phyloP scores from a whole-genome alignment of 2,797 vertebrate species.

The Typhlichthys subterraneus region DNA sequence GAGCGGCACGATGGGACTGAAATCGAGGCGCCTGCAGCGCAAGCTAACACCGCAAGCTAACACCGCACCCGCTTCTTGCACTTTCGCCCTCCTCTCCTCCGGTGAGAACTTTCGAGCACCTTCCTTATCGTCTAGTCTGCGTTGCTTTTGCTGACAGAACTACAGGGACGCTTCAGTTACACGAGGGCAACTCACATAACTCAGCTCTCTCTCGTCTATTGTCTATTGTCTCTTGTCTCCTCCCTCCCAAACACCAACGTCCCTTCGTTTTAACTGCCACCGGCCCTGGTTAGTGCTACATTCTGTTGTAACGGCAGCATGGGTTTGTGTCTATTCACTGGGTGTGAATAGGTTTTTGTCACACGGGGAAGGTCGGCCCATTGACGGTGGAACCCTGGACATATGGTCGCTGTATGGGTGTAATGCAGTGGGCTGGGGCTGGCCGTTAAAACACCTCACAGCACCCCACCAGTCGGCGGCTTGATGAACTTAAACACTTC shows the following conservation, averaged over 20 bases:
- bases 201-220: conserved; percentile 30
- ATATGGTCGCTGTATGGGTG: conserved; percentile 79
- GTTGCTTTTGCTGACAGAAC: no score
- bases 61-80: not conserved
- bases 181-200: not conserved
- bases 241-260: not conserved
- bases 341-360: conserved; percentile 78
- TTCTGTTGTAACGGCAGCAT: conserved; percentile 66
- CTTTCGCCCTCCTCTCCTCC: not conserved
- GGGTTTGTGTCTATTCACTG: conserved; percentile 69
- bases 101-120: not conserved
- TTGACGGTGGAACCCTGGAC: conserved; percentile 73
- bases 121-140: not conserved
- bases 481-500: conserved; percentile 81
- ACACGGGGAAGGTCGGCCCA: conserved; percentile 67
- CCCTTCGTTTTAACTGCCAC: conserved; percentile 29
- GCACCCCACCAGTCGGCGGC: conserved; percentile 63
- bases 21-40: not conserved
- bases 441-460: conserved; percentile 55
- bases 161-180: no score
- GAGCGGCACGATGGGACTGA: conserved; percentile 39
- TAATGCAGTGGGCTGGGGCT: conserved; percentile 70
- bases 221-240: conserved; percentile 43
- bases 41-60: not conserved
- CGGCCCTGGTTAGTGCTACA: conserved; percentile 63